These are phyloP conservation scores for Todus mexicanus DNA, from an alignment of 2,797 vertebrate species.

Conservation along the genomic window DNA sequence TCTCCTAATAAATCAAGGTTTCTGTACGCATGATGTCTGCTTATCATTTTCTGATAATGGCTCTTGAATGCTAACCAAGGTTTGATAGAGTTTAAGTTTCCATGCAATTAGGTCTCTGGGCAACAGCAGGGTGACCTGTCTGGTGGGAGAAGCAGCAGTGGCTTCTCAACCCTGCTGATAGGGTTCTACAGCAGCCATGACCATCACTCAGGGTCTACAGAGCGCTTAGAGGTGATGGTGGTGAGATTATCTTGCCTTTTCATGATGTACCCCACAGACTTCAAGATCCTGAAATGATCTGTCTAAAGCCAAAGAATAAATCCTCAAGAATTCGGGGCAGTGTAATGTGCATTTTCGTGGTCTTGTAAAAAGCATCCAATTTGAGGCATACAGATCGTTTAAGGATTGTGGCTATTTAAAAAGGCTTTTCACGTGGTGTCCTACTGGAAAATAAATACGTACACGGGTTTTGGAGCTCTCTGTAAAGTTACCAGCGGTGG, in stretches of 20 bases:
- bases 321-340: not conserved
- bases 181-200: not conserved
- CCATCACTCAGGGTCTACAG: not conserved
- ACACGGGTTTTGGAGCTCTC: not conserved
- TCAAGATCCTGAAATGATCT: not conserved
- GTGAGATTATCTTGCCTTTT: not conserved
- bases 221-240: no score
- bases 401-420: not conserved
- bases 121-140: not conserved
- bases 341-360: not conserved
- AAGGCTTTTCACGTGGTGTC: not conserved
- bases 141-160: not conserved
- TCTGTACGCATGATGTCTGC: not conserved
- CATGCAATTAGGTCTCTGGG: not conserved
- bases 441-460: not conserved
- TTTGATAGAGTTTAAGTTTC: not conserved
- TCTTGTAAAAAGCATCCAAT: not conserved
- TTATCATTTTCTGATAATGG: not conserved
- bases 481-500: not conserved
- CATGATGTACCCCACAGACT: not conserved
- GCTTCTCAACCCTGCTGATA: not conserved
- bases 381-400: not conserved
- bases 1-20: not conserved
- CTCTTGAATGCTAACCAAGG: not conserved
- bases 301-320: not conserved